Evolutionary conservation across 2,797 vertebrate species (phyloP).

Genomic region (Micropoecilia bifurca): DNA sequence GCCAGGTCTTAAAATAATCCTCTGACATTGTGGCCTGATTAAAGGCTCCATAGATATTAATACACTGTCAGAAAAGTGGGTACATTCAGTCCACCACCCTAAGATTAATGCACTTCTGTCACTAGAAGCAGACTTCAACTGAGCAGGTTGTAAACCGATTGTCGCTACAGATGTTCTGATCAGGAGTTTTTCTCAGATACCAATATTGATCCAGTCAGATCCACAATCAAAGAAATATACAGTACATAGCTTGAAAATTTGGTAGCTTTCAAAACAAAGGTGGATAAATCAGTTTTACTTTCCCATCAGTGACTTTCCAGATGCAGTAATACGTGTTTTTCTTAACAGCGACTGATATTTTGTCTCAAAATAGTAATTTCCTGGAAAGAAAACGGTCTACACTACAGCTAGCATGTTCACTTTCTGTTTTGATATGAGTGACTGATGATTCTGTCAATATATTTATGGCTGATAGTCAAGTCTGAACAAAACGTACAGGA

Average conservation of each 20-base stretch:
- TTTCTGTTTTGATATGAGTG: not conserved
- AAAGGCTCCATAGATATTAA: slow-evolving; percentile 69
- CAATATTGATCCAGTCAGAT: not conserved
- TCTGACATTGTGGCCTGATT: slow-evolving; percentile 79
- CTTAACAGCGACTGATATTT: not conserved
- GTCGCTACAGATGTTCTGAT: not conserved
- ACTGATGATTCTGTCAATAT: not conserved
- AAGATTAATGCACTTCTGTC: slow-evolving; percentile 48
- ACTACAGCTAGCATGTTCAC: not conserved
- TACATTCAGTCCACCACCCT: slow-evolving; percentile 44
- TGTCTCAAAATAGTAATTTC: not conserved
- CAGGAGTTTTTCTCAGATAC: not conserved
- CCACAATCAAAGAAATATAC: not conserved
- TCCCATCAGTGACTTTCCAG: not conserved
- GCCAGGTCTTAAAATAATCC: slow-evolving; percentile 80
- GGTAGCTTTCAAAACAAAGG: not conserved
- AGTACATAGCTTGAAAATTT: not conserved
- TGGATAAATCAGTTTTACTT: not conserved
- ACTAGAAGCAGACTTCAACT: slow-evolving; percentile 34
- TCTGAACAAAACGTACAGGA: not conserved
- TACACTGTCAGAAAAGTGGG: slow-evolving; percentile 56
- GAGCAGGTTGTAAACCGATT: slow-evolving; percentile 9
- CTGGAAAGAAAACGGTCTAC: not conserved
- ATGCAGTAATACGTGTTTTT: not conserved
- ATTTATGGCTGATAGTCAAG: too few relatives aligned